These are phyloP conservation scores for Stratiomys singularior DNA, from an alignment of 2,888 invertebrate genomes.

Conservation along the genomic window DNA sequence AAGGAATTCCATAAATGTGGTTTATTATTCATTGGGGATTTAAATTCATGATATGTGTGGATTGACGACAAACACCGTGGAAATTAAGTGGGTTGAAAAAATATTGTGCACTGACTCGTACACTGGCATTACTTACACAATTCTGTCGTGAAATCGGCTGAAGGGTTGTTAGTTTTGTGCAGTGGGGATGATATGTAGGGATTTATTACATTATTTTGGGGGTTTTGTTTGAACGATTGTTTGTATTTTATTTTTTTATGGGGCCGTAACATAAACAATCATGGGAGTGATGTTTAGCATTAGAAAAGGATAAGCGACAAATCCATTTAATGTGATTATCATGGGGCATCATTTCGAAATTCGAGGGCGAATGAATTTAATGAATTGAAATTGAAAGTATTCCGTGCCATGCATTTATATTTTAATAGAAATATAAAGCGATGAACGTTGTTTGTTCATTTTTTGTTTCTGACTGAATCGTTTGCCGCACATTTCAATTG, in stretches of 20 bases:
- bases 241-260: not conserved
- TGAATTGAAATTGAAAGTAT: no score
- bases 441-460: no score
- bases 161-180: not conserved
- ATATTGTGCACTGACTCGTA: conserved; percentile 6
- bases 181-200: not conserved
- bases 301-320: no score
- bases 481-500: no score
- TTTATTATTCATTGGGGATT: conserved; percentile 30
- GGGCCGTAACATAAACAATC: no score
- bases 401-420: no score
- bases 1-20: conserved; percentile 11
- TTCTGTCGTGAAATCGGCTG: not conserved
- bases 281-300: no score
- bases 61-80: conserved; percentile 12
- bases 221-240: not conserved
- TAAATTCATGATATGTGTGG: conserved; percentile 20
- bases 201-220: not conserved
- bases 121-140: not conserved
- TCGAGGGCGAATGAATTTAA: no score
- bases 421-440: no score
- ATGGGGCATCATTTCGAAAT: no score
- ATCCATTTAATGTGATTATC: no score
- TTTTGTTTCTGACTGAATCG: no score
- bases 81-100: conserved; percentile 8